phyloP scores from a whole-genome alignment of 92 coral and sea anemone species.

The Metridium senile region DNA sequence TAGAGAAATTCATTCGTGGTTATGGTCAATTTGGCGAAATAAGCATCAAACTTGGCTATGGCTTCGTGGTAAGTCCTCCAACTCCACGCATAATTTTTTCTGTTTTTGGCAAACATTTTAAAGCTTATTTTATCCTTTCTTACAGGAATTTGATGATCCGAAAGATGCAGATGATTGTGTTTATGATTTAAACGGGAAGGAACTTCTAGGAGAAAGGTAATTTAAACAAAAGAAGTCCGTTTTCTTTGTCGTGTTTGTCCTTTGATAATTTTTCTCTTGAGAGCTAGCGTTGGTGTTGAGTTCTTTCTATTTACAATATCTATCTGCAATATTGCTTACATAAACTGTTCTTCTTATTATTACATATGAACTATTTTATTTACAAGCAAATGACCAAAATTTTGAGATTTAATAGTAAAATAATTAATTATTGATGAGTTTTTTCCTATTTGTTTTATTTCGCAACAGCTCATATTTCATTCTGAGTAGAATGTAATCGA shows the following conservation, averaged over 20 bases:
- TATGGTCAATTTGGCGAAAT: constrained; percentile 89
- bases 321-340: no score
- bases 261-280: no score
- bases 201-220: constrained; percentile 95
- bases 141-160: constrained; percentile 88
- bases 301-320: no score
- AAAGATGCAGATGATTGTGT: constrained; percentile 98
- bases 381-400: not conserved
- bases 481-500: not conserved
- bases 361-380: not conserved
- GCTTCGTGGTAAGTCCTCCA: constrained; percentile 88
- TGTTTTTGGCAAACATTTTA: not conserved
- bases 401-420: not conserved
- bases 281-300: no score
- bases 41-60: constrained; percentile 96
- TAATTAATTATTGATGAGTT: not conserved
- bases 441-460: not conserved
- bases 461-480: not conserved
- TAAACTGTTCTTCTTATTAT: no score
- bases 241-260: not conserved
- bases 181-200: constrained; percentile 93
- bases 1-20: constrained; percentile 90
- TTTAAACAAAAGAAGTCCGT: not conserved
- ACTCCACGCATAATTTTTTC: not conserved
- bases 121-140: not conserved